Evolutionary conservation across 2,888 invertebrate species (phyloP).

Genomic region (Standfussiana lucernea): DNA sequence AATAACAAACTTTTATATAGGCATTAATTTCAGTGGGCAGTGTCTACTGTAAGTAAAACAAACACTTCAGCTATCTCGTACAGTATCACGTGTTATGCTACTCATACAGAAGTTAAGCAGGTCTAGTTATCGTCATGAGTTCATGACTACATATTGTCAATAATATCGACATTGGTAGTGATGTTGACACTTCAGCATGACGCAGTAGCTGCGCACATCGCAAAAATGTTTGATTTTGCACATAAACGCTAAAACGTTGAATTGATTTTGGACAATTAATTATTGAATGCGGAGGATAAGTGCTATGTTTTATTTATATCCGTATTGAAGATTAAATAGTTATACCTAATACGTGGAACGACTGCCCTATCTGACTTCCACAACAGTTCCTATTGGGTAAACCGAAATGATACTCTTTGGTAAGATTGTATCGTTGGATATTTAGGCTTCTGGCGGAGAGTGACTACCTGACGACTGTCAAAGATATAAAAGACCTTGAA

Average conservation of each 20-base stretch:
- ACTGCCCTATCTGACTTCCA: neutral
- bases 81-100: no score
- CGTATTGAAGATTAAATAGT: constrained; percentile 8
- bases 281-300: neutral
- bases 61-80: neutral
- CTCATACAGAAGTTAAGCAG: neutral
- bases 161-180: constrained; percentile 9
- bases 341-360: no score
- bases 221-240: constrained; percentile 22
- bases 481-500: neutral
- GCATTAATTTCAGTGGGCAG: neutral
- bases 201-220: neutral
- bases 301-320: constrained; percentile 9
- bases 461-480: neutral
- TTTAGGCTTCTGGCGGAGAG: neutral
- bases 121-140: neutral
- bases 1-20: neutral
- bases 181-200: constrained; percentile 1
- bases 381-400: neutral
- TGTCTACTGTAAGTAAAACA: neutral
- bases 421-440: neutral
- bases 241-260: constrained; percentile 16
- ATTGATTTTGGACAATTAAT: neutral
- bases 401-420: neutral
- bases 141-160: neutral